Evolutionary conservation across 2,888 invertebrate species (phyloP), one percentile per base, ranked within the genome.

Genomic region (Drosophila hawaiiensis): DNA sequence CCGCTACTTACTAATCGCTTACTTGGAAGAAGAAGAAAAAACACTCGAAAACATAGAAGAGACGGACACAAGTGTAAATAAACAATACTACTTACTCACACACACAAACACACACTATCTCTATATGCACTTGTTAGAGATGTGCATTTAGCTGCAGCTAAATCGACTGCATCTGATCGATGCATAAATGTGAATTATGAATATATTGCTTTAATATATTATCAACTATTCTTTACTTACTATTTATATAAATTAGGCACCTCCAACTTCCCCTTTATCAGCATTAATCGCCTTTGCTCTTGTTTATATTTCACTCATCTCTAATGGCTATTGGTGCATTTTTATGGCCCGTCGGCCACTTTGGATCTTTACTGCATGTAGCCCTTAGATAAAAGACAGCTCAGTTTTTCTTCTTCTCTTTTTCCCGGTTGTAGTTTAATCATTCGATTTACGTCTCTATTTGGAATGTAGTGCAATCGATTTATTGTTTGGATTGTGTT

Each of bases 361-460:
- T 70, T 68, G 66, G 16, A 47, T 25, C 68, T 73, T 82, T 78
- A 81, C 76, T 74, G 68, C 28, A 53, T 53, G 53, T 22, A 50
- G 19, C 29, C 7, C 39, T 55, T 64, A 64, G 43, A 58, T 68
- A 50, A 56, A 47, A 47, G 14, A 47, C 56, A 68, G 35, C 43
- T 35, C 14, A 37, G 28, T 68, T 56, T 56, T 12, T 28, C 66
- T 55, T 14, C 29, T 28, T 50, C 22, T 64, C 59, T 33, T 56
- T 68, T 72, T 61, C 50, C n/a, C 55, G 37, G 33, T 31, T 37
- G 25, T 22, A 25, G 25, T 47, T 47, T 47, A 54, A 72, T 58
- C 79, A 58, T 65, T 58, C 76, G 82, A 82, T 84, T 87, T 76
- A 83, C 76, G 78, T 82, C 87, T 84, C 58, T 68, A 89, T 89